A percentile compares a stretch with the other conserved stretches of the same genome.
These are phyloP conservation scores for Telmatherina bonti DNA, from an alignment of 2,797 vertebrate species.

Conservation along the genomic window DNA sequence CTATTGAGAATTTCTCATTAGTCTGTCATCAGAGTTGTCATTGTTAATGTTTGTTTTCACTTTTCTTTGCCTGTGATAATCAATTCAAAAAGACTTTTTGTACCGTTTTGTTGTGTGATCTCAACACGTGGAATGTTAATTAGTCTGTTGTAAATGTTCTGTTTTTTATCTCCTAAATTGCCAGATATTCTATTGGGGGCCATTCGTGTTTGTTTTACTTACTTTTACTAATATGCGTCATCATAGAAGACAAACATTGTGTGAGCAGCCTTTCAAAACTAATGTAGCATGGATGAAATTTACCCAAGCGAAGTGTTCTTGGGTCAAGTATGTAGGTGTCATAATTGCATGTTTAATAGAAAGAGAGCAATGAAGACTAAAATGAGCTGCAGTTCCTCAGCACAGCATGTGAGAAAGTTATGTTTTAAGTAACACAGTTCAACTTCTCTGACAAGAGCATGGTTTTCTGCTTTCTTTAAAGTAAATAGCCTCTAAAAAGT, in stretches of 20 bases:
- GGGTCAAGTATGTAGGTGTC: neutral
- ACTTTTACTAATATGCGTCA: neutral
- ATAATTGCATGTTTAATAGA: neutral
- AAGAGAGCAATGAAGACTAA: neutral
- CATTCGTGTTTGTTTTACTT: neutral
- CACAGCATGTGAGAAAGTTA: neutral
- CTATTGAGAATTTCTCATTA: neutral
- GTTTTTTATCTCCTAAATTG: neutral
- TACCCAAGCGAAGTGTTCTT: too few relatives aligned
- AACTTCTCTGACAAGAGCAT: neutral
- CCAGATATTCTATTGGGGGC: neutral
- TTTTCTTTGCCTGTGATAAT: neutral
- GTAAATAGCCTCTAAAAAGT: neutral
- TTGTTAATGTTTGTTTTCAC: neutral
- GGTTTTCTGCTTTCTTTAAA: neutral
- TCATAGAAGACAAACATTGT: too few relatives aligned
- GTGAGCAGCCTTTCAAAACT: too few relatives aligned
- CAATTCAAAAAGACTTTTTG: neutral
- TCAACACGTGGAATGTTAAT: neutral
- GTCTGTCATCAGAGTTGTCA: neutral
- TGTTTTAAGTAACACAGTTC: neutral
- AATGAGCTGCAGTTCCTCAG: neutral
- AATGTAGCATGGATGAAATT: too few relatives aligned
- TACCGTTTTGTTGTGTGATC: neutral
- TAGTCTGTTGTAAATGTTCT: neutral